Base-by-base conservation (phyloP, 2,888 invertebrate species). In the Perizoma flavofasciatum region DNA sequence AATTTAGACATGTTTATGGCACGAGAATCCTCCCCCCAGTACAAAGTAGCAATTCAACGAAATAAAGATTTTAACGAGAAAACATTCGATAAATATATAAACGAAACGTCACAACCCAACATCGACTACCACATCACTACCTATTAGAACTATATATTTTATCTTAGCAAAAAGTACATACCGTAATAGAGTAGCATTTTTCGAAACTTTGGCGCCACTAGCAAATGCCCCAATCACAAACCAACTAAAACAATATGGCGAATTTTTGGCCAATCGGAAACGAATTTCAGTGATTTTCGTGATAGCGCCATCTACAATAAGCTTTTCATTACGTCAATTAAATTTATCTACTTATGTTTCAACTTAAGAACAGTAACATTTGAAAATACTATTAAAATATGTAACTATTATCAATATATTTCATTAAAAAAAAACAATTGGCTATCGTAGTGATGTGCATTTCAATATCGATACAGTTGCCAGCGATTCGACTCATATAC, bases 391-490 rank as follows among this genome's bases (percentile, higher is more conserved):
- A 22, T 22, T 22, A 22, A 22, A 22, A 22, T 22, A 22, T 22
- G 22, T 22, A 22, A 37, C 1, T 37, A 37, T 37, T 37, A 37
- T n/a, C 5, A 37, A 5, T 7, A 37, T 4, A 6, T 37, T 37
- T 37, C 37, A 37, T 37, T 37, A 6, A 6, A 37, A 6, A 6
- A 37, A 56, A 46, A 56, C 11, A 57, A 44, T 49, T 54, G 57
- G 50, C 49, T 50, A 51, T 53, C 49, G 52, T 63, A 65, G 61
- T 65, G 66, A 62, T 61, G 63, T 61, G 59, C 54, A 59, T 61
- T 55, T 60, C 61, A 67, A 56, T 59, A 65, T 65, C 66, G 62
- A 67, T 11, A 55, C 56, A 66, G 68, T 69, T 68, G 69, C 70
- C 71, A 70, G 70, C 64, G 40, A 56, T 61, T 64, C 61, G 62